Evolutionary conservation across 2,113 vertebrate genomes (phyloP).

Genomic region (Hiodon tergisus): DNA sequence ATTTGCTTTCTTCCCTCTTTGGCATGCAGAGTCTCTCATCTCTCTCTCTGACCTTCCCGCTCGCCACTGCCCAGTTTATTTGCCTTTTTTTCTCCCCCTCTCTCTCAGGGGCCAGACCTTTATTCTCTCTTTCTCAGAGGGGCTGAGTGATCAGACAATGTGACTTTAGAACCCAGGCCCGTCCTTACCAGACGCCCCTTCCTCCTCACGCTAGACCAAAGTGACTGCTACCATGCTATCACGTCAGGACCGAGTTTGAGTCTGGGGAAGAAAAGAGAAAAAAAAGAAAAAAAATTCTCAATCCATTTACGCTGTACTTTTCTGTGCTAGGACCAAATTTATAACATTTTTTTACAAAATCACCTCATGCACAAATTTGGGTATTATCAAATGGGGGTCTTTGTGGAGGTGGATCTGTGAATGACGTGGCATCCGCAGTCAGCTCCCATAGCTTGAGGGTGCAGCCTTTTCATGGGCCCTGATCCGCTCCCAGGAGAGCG

Average conservation of each 20-base stretch:
- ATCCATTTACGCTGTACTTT: too few species aligned
- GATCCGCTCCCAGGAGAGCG: background rate
- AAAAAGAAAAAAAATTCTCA: too few species aligned
- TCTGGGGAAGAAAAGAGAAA: too few species aligned
- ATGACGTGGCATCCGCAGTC: background rate
- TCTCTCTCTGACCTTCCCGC: slow-evolving; percentile 42
- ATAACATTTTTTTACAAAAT: too few species aligned
- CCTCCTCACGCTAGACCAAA: background rate
- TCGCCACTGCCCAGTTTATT: slow-evolving; percentile 30
- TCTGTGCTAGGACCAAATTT: too few species aligned
- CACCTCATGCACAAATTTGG: too few species aligned
- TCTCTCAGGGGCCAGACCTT: slow-evolving; percentile 23
- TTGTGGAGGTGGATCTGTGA: background rate
- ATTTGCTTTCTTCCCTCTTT: slow-evolving; percentile 78
- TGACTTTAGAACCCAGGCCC: background rate
- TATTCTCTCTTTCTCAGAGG: background rate
- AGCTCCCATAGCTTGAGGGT: background rate
- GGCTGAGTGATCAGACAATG: slow-evolving; percentile 4
- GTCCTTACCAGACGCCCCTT: background rate
- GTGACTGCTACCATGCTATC: too few species aligned
- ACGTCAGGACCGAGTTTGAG: too few species aligned
- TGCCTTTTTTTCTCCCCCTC: slow-evolving; percentile 22
- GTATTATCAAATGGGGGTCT: too few species aligned
- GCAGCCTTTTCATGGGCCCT: background rate
- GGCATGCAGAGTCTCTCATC: slow-evolving; percentile 63